These are phyloP conservation scores for Drosophila melanogaster DNA, from an alignment of 1,140 invertebrate species.

Conservation along the genomic window DNA sequence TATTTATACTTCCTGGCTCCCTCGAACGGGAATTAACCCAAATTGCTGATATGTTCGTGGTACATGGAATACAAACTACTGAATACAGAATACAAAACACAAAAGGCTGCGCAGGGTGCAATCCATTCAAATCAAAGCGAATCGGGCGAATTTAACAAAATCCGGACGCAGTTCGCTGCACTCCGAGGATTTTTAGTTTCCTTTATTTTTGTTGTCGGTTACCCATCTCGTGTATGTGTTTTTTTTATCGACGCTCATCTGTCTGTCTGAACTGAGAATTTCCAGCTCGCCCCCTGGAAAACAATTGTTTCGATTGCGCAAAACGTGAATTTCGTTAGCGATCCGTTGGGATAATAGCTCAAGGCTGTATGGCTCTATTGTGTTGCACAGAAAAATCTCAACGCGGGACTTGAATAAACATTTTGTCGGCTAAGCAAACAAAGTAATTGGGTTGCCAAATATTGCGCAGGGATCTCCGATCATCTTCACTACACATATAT, in stretches of 20 bases:
- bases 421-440: constrained; percentile 74
- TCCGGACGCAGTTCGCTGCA: constrained; percentile 44
- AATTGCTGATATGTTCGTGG: constrained; percentile 11
- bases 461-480: constrained; percentile 54
- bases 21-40: constrained; percentile 10
- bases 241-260: constrained; percentile 63
- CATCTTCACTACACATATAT: constrained; percentile 12
- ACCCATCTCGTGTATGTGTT: constrained; percentile 6
- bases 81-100: background rate
- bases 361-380: constrained; percentile 78
- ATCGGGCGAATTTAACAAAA: constrained; percentile 1
- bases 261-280: constrained; percentile 4
- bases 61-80: background rate
- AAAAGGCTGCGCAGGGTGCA: constrained; percentile 14
- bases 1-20: background rate
- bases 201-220: constrained; percentile 34
- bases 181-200: constrained; percentile 22
- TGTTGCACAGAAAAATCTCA: constrained; percentile 9
- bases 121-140: constrained; percentile 19
- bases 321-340: constrained; percentile 47
- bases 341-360: constrained; percentile 73
- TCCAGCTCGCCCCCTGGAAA: constrained; percentile 26
- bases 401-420: constrained; percentile 69
- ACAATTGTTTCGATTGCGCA: constrained; percentile 79
- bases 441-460: constrained; percentile 78